Base-by-base conservation (phyloP, 1,140 invertebrate species). In the Thaumatotibia leucotreta region DNA sequence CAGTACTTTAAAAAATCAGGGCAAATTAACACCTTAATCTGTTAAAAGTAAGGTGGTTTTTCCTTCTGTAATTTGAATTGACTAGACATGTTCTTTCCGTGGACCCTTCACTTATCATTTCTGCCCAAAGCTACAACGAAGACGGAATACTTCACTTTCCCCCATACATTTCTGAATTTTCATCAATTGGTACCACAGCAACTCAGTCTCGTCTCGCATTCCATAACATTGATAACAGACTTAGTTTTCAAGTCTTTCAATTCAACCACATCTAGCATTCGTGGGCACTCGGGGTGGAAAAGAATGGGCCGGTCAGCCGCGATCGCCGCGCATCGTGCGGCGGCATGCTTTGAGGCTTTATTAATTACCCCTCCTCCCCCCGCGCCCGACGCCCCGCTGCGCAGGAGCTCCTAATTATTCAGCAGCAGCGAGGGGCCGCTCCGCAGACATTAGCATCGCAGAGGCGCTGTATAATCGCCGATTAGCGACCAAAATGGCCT, bases 341-440 rank as follows among this genome's bases (percentile, higher is more conserved):
- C 61, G 61, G 61, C 31, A 17, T 17, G 61, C 61, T 33, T 39
- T 33, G 61, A 39, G 61, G 29, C 61, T 33, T 63, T 39, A 39
- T 63, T 63, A 63, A 63, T 63, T 63, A 63, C 22, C 31, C 31
- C 33, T 32, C 27, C n/a, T 6, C 22, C 14, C 22, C 49, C 49
- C 49, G 2, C 52, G 39, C 14, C 33, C 33, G 33, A 10, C 50
- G 10, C 50, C 52, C 52, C 52, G 52, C 52, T 58, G 52, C n/a
- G 52, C 52, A 14, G 52, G 52, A 58, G 52, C 52, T 58, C 52
- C 52, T 58, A 24, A 58, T 58, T 58, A 58, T 27, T 58, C 52
- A 58, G 24, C 52, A 58, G 52, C 52, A 58, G 52, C 23, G 52
- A 29, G 23, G 23, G n/a, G 52, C 22, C 23, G 23, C 11, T 27